Conservation (phyloP, 1,140 invertebrate genomes). For the Melitaea cinxia region DNA sequence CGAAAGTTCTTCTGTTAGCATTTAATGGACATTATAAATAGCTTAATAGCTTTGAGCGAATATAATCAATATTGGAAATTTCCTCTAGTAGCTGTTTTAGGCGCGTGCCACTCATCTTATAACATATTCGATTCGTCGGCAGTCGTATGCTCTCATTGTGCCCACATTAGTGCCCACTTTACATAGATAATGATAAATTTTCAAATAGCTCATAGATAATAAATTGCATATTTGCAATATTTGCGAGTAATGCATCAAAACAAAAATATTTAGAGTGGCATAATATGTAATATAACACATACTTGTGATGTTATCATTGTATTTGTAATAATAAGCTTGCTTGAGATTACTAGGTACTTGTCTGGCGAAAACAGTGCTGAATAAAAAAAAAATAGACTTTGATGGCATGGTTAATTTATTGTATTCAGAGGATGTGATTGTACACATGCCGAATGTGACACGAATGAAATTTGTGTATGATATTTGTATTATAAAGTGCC, state of each 20-base stretch:
- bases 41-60: slow-evolving; percentile 25
- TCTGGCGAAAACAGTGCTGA: slow-evolving; percentile 13
- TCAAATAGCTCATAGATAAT: slow-evolving; percentile 17
- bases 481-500: slow-evolving; percentile 64
- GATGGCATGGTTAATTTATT: slow-evolving; percentile 39
- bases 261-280: slow-evolving; percentile 3
- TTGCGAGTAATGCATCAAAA: slow-evolving; percentile 4
- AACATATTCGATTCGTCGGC: slow-evolving; percentile 14
- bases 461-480: slow-evolving; percentile 54
- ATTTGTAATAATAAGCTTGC: slow-evolving; percentile 27
- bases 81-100: slow-evolving; percentile 29
- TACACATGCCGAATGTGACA: slow-evolving; percentile 25
- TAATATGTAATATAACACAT: slow-evolving; percentile 12
- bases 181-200: slow-evolving; percentile 20
- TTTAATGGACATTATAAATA: slow-evolving; percentile 20
- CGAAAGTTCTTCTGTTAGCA: slow-evolving; percentile 68
- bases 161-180: slow-evolving; percentile 17
- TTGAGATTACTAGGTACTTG: slow-evolving; percentile 23
- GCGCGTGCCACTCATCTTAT: slow-evolving; percentile 16
- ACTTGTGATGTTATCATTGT: slow-evolving; percentile 22
- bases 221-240: slow-evolving; percentile 26
- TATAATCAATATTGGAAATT: slow-evolving; percentile 32
- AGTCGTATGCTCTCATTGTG: background rate
- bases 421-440: slow-evolving; percentile 32
- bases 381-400: too few species aligned